Conservation (phyloP, 2,113 vertebrate species). For the Ia io region DNA sequence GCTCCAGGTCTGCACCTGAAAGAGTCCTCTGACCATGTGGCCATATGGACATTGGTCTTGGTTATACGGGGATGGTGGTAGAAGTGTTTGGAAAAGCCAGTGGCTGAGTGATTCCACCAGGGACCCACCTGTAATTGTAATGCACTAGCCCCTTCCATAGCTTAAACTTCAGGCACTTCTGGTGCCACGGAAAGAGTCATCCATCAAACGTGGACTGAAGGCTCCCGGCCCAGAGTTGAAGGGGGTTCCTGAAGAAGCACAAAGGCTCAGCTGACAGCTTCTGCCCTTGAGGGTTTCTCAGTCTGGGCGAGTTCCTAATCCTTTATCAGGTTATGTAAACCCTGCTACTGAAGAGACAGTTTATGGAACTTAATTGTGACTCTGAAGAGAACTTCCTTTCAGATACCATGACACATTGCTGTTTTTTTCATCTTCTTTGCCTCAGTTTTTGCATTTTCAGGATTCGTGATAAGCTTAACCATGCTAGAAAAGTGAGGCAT, state of each 20-base stretch:
- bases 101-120: background rate
- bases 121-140: background rate
- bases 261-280: background rate
- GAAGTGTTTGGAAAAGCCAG: background rate
- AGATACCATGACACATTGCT: background rate
- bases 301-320: background rate
- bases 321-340: background rate
- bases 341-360: background rate
- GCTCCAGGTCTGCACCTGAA: background rate
- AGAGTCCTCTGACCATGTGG: background rate
- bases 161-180: background rate
- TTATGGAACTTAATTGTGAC: background rate
- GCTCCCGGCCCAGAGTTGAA: background rate
- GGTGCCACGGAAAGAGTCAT: background rate
- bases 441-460: background rate
- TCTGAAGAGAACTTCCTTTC: background rate
- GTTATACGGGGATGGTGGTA: background rate
- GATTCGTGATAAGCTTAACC: slow-evolving; percentile 3
- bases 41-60: background rate
- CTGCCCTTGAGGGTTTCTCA: background rate
- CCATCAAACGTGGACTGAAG: background rate
- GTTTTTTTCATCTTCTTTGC: background rate
- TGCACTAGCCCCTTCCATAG: fast-evolving
- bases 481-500: background rate
- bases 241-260: background rate